phyloP scores from a whole-genome alignment of 2,113 vertebrate species.

The Aptenodytes patagonicus region DNA sequence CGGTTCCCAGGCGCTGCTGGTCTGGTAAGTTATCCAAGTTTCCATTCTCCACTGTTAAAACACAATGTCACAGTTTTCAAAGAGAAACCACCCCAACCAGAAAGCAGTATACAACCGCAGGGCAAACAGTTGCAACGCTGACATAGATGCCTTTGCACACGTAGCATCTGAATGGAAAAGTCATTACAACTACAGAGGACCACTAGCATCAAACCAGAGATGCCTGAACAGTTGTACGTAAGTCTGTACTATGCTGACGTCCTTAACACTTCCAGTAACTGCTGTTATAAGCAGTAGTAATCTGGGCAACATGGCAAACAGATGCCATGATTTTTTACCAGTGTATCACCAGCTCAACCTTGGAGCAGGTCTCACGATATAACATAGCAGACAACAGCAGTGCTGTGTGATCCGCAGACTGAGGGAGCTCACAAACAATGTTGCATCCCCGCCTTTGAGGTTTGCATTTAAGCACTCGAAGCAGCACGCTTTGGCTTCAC shows the following conservation, averaged over 20 bases:
- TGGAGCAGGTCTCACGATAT: background rate
- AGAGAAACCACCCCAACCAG: background rate
- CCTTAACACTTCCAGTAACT: background rate
- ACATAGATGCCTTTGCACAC: background rate
- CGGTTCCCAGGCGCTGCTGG: slow-evolving; percentile 75
- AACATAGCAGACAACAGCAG: background rate
- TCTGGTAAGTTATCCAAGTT: slow-evolving; percentile 67
- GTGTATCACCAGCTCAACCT: background rate
- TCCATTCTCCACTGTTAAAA: slow-evolving; percentile 76
- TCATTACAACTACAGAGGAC: background rate
- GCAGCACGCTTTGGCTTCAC: background rate
- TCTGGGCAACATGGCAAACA: background rate
- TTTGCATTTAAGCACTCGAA: background rate
- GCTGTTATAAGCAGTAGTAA: background rate
- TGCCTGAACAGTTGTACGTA: background rate
- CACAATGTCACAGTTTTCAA: background rate
- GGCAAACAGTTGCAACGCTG: background rate
- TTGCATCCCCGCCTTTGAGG: background rate
- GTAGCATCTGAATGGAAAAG: background rate
- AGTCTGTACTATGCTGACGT: background rate
- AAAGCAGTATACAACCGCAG: background rate
- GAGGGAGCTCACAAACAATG: background rate
- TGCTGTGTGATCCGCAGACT: background rate
- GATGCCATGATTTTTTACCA: background rate
- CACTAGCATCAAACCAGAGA: background rate